Evolutionary conservation across 2,888 invertebrate species (phyloP), one percentile per base, ranked within the genome.

Genomic region (Eilema caniola): DNA sequence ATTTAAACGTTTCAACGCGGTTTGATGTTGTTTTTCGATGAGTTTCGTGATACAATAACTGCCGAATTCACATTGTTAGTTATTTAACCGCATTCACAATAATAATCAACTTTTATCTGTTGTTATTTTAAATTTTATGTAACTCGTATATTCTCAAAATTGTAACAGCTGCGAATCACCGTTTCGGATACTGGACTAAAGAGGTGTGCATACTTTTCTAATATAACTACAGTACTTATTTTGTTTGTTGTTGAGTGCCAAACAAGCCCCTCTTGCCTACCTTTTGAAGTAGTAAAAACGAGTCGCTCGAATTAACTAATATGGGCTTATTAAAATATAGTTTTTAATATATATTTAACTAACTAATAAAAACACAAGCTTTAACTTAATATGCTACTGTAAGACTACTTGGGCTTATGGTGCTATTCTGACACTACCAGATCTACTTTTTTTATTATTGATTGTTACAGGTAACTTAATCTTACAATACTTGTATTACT

Each of bases 131-230:
- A 53, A n/a, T 53, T 4, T 53, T n/a, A 53, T 53, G 47, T 53
- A 53, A n/a, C 53, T n/a, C 16, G n/a, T 53, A 53, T 53, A n/a
- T n/a, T 53, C 8, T n/a, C 53, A 53, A 53, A 20, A 53, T n/a
- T 53, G 53, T 53, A 53, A 53, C n/a, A n/a, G 53, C 53, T 53
- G 20, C 53, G 53, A 53, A n/a, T 53, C n/a, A n/a, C n/a, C 53
- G 53, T 53, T 53, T 53, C 20, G 10, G 20, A 53, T 53, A 53
- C n/a, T n/a, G 53, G 10, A 53, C 53, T 53, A n/a, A 3, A 53
- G 53, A n/a, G 20, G 20, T 10, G 8, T 53, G 4, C 7, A 53
- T n/a, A 53, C 53, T 53, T 20, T 5, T 20, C 47, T 10, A 53
- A n/a, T 53, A 7, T 20, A 41, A 1, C 41, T 41, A 16, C 3